Evolutionary conservation across 2,797 vertebrate species (phyloP).

Genomic region (Macropodus opercularis): DNA sequence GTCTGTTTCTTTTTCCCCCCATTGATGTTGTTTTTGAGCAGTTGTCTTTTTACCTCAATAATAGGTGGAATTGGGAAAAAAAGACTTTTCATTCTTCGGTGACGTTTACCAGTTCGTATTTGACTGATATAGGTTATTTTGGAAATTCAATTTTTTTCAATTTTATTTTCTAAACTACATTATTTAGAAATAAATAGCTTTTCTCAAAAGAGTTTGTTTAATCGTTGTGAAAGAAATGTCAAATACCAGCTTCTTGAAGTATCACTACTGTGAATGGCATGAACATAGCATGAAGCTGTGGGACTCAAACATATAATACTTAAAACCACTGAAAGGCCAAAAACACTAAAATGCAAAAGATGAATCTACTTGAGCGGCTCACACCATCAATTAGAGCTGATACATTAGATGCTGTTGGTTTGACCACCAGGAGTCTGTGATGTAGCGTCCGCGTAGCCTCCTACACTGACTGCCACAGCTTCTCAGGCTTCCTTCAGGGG

Average conservation of each 20-base stretch:
- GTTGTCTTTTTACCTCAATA: conserved; percentile 81
- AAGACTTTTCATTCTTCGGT: conserved; percentile 69
- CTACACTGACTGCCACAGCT: background rate
- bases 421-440: conserved; percentile 22
- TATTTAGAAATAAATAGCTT: conserved; percentile 86
- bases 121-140: conserved; percentile 84
- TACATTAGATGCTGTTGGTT: conserved; percentile 28
- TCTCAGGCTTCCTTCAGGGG: conserved; percentile 13
- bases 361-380: conserved; percentile 32
- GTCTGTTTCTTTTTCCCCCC: conserved; percentile 43
- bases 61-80: conserved; percentile 62
- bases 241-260: background rate
- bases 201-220: conserved; percentile 55
- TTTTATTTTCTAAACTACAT: conserved; percentile 86
- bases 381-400: conserved; percentile 40
- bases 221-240: background rate
- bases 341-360: conserved; percentile 54
- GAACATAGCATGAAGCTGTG: background rate
- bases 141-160: conserved; percentile 82
- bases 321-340: conserved; percentile 26
- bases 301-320: background rate
- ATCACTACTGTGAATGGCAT: background rate
- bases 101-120: conserved; percentile 82
- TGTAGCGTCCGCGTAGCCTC: conserved; percentile 10
- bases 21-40: conserved; percentile 57